phyloP scores from a whole-genome alignment of 2,888 invertebrate species.

The Phorcus lineatus region DNA sequence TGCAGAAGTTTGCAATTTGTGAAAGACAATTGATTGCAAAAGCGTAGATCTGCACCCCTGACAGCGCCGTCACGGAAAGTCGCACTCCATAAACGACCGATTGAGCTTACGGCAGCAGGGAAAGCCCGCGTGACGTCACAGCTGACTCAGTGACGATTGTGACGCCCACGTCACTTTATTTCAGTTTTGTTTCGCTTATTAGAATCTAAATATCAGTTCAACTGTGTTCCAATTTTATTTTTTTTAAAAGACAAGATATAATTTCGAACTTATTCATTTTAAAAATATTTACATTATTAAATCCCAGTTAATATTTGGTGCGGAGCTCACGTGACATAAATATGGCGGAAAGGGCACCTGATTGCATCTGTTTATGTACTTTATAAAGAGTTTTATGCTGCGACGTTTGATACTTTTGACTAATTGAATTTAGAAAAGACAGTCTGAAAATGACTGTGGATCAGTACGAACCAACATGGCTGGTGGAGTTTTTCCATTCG shows the following conservation, averaged over 20 bases:
- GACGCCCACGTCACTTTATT: constrained; percentile 17
- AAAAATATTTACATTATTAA: background rate
- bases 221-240: no score
- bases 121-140: constrained; percentile 30
- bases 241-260: no score
- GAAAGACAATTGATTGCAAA: background rate
- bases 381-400: background rate
- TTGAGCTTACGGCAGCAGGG: constrained; percentile 21
- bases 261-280: no score
- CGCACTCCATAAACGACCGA: constrained; percentile 11
- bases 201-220: background rate
- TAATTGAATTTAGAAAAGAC: background rate
- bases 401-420: background rate
- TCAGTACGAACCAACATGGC: constrained; percentile 42
- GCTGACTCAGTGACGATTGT: background rate
- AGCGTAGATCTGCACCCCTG: background rate
- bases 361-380: background rate
- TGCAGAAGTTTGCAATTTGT: constrained; percentile 12
- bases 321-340: constrained; percentile 3
- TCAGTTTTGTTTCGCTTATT: background rate
- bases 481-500: constrained; percentile 90
- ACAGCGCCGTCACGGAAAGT: constrained; percentile 7
- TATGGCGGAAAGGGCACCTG: constrained; percentile 9
- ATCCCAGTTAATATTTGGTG: background rate
- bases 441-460: background rate